A percentile compares a stretch with the other conserved stretches of the same genome.
Evolutionary conservation across 2,113 vertebrate genomes (phyloP).

Genomic region (Brienomyrus brachyistius): DNA sequence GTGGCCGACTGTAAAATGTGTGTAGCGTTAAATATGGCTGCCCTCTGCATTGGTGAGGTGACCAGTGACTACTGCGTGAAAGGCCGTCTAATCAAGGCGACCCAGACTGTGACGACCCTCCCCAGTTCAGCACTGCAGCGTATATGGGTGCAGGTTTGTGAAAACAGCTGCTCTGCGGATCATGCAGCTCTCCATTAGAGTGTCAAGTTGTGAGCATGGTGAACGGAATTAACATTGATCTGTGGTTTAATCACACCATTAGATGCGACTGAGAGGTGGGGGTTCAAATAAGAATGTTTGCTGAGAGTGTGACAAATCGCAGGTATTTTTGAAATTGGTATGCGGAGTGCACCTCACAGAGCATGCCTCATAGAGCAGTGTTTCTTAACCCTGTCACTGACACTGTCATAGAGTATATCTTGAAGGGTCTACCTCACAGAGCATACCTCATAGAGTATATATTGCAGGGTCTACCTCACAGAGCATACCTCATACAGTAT

Average conservation of each 20-base stretch:
- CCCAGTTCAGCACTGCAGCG: background rate
- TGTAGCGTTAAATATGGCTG: background rate
- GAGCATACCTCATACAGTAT: background rate
- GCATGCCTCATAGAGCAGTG: background rate
- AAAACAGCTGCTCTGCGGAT: conserved; percentile 41
- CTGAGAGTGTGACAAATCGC: background rate
- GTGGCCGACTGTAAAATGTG: background rate
- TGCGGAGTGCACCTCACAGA: background rate
- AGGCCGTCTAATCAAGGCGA: conserved; percentile 5
- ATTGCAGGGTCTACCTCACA: too few relatives aligned
- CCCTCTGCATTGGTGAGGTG: background rate
- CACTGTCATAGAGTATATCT: background rate
- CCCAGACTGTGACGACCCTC: conserved; percentile 13
- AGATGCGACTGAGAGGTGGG: conserved; percentile 22
- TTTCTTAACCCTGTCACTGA: too few relatives aligned
- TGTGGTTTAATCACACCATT: conserved; percentile 46
- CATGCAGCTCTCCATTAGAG: conserved; percentile 40
- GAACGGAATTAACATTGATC: conserved; percentile 52
- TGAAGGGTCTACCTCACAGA: background rate
- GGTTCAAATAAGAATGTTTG: background rate
- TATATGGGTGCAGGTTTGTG: conserved; percentile 13
- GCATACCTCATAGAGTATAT: too few relatives aligned
- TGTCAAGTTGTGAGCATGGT: conserved; percentile 38
- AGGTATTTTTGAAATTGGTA: background rate
- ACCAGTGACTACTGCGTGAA: background rate